These are phyloP conservation scores for Cistogaster globosa DNA, from an alignment of 2,888 invertebrate genomes.

Conservation along the genomic window DNA sequence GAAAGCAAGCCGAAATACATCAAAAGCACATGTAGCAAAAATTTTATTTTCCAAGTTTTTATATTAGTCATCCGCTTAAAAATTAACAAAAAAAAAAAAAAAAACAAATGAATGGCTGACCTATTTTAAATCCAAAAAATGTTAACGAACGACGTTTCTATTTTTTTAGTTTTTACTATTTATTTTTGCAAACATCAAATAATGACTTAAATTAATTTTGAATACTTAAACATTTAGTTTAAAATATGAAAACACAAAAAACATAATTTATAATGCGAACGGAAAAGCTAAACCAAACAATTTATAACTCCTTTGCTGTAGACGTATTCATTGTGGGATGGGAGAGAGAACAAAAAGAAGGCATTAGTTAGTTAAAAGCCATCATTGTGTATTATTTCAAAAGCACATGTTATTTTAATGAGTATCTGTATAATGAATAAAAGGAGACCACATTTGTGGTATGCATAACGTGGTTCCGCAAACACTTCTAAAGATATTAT, in stretches of 20 bases:
- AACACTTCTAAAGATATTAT: background rate
- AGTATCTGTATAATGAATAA: constrained; percentile 21
- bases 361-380: constrained; percentile 13
- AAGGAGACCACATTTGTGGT: constrained; percentile 38
- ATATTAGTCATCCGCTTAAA: constrained; percentile 26
- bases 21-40: constrained; percentile 2
- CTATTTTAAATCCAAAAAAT: constrained; percentile 17
- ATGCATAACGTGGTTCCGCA: constrained; percentile 6
- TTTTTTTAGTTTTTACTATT: background rate
- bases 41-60: background rate
- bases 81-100: constrained; percentile 24
- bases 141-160: constrained; percentile 26
- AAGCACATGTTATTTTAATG: constrained; percentile 57
- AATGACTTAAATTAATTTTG: constrained; percentile 65
- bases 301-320: background rate
- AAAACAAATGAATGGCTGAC: constrained; percentile 28
- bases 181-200: constrained; percentile 27
- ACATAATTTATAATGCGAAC: constrained; percentile 9
- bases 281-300: constrained; percentile 39
- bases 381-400: constrained; percentile 35
- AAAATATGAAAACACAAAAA: constrained; percentile 37
- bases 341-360: background rate
- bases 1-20: constrained; percentile 20
- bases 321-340: background rate
- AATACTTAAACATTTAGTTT: constrained; percentile 42